Evolutionary conservation across 37 sponge, comb jelly and placozoan species (phyloP).

Genomic region (Cladorhizidae sp.): DNA sequence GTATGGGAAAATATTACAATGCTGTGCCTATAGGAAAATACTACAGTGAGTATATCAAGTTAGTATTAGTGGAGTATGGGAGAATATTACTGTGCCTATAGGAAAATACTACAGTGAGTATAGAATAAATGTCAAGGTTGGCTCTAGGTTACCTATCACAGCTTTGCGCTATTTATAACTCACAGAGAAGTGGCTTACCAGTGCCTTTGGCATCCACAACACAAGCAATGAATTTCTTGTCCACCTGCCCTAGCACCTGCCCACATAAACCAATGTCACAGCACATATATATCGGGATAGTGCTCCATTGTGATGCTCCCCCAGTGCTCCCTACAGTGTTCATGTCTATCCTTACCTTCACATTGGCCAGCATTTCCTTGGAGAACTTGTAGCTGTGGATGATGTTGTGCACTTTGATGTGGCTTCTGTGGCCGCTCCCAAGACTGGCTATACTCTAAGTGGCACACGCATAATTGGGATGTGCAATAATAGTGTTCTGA

Average conservation of each 20-base stretch:
- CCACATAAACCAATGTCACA: no score
- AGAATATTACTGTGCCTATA: neutral
- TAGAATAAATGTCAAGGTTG: no score
- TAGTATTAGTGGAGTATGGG: neutral
- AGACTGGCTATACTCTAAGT: constrained; percentile 6
- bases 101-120: no score
- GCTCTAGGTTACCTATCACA: no score
- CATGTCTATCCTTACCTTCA: constrained; percentile 44
- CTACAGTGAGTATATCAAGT: neutral
- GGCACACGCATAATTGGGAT: neutral
- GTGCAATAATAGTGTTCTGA: no score
- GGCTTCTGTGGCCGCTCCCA: neutral
- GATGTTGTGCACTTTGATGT: constrained; percentile 34
- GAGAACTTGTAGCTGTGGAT: constrained; percentile 66
- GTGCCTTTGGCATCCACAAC: constrained; percentile 38
- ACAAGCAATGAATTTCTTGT: constrained; percentile 95
- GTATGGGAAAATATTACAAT: no score
- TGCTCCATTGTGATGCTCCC: no score
- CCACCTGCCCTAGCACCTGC: constrained; percentile 91
- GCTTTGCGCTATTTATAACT: no score
- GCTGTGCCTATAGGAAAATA: no score
- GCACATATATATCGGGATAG: no score
- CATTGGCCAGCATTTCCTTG: constrained; percentile 58
- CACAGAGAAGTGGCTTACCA: no score
- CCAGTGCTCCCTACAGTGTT: no score